A percentile compares a stretch with the other conserved stretches of the same genome.
Conservation (phyloP, 2,113 vertebrate species). For the Ceyx melanurus region DNA sequence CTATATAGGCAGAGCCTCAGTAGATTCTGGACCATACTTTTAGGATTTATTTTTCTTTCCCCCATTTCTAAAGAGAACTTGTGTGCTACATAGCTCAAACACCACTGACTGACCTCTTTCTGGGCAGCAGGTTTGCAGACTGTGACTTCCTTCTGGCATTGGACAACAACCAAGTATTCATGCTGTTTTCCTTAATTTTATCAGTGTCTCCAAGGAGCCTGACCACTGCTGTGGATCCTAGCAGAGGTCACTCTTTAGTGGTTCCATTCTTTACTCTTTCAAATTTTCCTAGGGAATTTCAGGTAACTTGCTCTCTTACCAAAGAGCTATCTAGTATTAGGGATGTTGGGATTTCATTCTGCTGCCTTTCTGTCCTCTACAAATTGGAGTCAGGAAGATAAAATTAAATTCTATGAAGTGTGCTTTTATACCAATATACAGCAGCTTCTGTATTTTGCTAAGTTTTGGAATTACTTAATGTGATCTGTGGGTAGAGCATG, state of each 20-base stretch:
- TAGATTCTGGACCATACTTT: neutral
- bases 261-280: neutral
- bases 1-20: neutral
- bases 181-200: conserved; percentile 27
- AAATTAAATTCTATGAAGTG: neutral
- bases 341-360: neutral
- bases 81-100: conserved; percentile 31
- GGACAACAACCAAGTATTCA: conserved; percentile 49
- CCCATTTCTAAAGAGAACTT: conserved; percentile 33
- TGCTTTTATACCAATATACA: neutral
- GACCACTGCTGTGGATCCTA: neutral
- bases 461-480: neutral
- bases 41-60: conserved; percentile 56
- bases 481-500: neutral
- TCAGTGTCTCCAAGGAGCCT: conserved; percentile 26
- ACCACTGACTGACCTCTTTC: conserved; percentile 32
- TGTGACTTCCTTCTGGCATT: conserved; percentile 51
- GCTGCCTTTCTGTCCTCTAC: neutral
- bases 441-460: neutral
- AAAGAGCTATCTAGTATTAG: neutral
- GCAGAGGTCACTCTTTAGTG: neutral
- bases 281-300: neutral
- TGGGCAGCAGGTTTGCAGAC: neutral
- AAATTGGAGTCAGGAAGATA: neutral
- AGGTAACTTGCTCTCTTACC: neutral